phyloP scores from a whole-genome alignment of 2,888 invertebrate species.

The Lamellibrachia columna region DNA sequence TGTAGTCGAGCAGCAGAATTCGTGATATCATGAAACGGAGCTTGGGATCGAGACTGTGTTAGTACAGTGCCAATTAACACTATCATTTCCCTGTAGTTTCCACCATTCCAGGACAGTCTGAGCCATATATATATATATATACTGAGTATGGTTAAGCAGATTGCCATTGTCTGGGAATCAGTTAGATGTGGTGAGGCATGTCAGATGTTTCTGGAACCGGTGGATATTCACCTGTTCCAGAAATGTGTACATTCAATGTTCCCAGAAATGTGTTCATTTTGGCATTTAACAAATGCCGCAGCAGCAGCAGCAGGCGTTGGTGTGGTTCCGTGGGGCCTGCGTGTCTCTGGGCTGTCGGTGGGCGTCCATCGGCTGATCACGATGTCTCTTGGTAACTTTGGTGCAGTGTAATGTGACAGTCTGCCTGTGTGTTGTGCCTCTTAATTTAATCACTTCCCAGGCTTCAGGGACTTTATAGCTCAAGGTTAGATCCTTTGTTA shows the following conservation, averaged over 20 bases:
- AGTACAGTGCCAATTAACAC: background rate
- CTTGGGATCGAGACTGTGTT: background rate
- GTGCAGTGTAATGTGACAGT: background rate
- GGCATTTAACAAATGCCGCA: background rate
- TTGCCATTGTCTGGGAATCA: background rate
- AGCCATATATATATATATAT: too few relatives aligned
- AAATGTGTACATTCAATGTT: background rate
- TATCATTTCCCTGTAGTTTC: background rate
- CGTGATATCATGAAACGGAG: background rate
- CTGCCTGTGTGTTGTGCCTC: background rate
- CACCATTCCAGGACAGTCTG: background rate
- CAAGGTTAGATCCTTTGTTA: background rate
- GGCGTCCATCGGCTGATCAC: background rate
- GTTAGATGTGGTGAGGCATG: background rate
- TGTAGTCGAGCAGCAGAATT: background rate
- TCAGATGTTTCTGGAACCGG: background rate
- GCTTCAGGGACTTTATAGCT: background rate
- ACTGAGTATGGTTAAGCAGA: background rate
- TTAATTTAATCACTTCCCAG: background rate
- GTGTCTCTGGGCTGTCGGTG: background rate
- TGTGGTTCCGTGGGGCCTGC: background rate
- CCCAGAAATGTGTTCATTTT: background rate
- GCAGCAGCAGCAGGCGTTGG: background rate
- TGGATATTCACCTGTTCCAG: background rate
- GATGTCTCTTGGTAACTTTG: background rate